Evolutionary conservation across 2,888 invertebrate species (phyloP), one percentile per base, ranked within the genome.

Genomic region (Hesperia comma): DNA sequence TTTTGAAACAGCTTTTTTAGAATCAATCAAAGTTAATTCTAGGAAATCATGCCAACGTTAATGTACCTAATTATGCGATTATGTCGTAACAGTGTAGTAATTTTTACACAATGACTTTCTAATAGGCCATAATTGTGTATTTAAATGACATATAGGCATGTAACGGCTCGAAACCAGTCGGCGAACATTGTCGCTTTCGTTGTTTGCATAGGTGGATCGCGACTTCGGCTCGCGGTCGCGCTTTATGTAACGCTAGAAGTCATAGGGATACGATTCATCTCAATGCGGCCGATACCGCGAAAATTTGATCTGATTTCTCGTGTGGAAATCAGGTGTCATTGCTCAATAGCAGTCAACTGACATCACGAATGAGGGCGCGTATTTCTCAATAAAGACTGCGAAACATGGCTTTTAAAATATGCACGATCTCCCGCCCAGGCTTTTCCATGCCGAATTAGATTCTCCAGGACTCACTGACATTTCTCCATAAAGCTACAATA

Each of bases 301-400:
- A 72, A 72, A 85, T 84, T 77, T 78, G 81, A 86, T 87, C 84
- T 80, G 81, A 85, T 89, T 88, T 87, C 81, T 85, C 75, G 80
- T 84, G 85, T 85, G 87, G 86, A 90, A 90, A 90, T 87, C 87
- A 84, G 84, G 87, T 90, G 88, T 87, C 85, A 85, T 90, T 91
- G 85, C 90, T 78, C 85, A 90, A 91, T 83, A 75, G 75, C 83
- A 82, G 81, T 79, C 77, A 78, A 77, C 86, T 86, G 86, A 84
- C 87, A 88, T 85, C 90, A 88, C 88, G 87, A 91, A 90, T 89
- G 90, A 84, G 90, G 88, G 85, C 92, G 86, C 81, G 81, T 82
- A 83, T 92, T 90, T 89, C 91, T 87, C 90, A 91, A 92, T 87
- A 84, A 86, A 89, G 85, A 83, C 92, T 88, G 84, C 86, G 90